Evolutionary conservation across 1,140 invertebrate species (phyloP).

Genomic region (Dendroctonus valens): DNA sequence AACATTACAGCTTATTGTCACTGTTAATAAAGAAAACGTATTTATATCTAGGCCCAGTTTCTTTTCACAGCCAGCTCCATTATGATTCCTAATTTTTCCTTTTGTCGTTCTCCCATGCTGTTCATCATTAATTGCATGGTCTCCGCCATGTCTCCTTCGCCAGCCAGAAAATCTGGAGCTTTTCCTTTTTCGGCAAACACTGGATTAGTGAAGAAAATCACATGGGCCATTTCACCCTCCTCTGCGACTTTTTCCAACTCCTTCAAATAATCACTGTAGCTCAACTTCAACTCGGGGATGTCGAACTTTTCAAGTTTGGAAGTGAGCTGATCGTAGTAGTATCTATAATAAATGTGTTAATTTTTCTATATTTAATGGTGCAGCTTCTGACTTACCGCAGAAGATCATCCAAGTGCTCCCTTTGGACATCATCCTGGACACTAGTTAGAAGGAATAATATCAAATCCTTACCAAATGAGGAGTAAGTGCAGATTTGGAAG

Average conservation of each 20-base stretch:
- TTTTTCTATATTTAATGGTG: too few species aligned
- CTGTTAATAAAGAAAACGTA: too few species aligned
- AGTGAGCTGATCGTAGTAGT: slow-evolving; percentile 8
- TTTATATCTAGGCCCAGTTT: neutral
- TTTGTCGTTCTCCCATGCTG: slow-evolving; percentile 7
- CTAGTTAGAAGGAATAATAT: slow-evolving; percentile 60
- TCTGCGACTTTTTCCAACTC: neutral
- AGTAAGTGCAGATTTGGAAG: slow-evolving; percentile 59
- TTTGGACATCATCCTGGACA: slow-evolving; percentile 48
- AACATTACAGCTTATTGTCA: too few species aligned
- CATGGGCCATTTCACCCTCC: neutral
- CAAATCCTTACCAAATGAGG: slow-evolving; percentile 57
- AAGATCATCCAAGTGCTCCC: slow-evolving; percentile 52
- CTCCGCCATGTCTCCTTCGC: neutral
- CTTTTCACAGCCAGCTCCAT: neutral
- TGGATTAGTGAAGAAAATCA: neutral
- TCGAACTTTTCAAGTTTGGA: neutral
- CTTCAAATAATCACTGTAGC: slow-evolving; percentile 3
- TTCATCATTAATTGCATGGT: neutral
- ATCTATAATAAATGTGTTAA: neutral
- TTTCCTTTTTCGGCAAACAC: slow-evolving; percentile 12
- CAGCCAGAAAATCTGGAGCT: neutral
- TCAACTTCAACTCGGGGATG: neutral
- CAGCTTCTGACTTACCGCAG: slow-evolving; percentile 34
- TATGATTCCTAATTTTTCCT: neutral